Base-by-base conservation (phyloP, 2,113 vertebrate genomes). In the Oncorhynchus clarkii region DNA sequence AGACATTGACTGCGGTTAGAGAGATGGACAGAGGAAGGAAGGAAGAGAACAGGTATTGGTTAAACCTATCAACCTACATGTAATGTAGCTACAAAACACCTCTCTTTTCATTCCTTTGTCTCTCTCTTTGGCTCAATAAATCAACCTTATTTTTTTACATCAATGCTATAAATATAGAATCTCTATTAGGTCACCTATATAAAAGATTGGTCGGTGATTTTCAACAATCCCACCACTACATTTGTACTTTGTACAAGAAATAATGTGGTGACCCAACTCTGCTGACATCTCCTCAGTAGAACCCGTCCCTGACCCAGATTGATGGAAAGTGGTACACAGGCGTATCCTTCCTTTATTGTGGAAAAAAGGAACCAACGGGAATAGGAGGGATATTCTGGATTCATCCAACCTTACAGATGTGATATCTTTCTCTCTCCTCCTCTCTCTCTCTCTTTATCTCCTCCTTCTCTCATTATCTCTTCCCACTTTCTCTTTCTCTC, bases 211-310 rank as follows among this genome's bases (percentile, higher is more conserved):
- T 90, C 73, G 83, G 80, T 89, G 84, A 89, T 91, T 93, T 92
- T 91, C 81, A 85, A 88, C 86, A 89, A 84, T 89, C 68, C 34
- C 84, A 82, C 73, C 88, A 82, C 83, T 87, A 84, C 84, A 83
- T 86, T 83, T 86, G 78, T 85, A 85, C 87, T 85, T 85, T 84
- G 86, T 26, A 26, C 91, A 90, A 90, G 90, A 91, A 92, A 91
- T 93, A 91, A 92, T 93, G 90, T 82, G 87, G 78, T 92, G 92
- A 93, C 93, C 93, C 91, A 93, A 75, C 87, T 92, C 90, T 88
- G 85, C 85, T 88, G 90, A 77, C 81, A 83, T 77, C 80, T 87
- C 82, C 68, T 86, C 82, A 76, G 82, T 84, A 89, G 86, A 88
- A 91, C 90, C 90, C 24, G 24, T 26, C 24, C 24, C 84, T 94